These are phyloP conservation scores for Oplegnathus fasciatus DNA, from an alignment of 2,113 vertebrate species.

Conservation along the genomic window DNA sequence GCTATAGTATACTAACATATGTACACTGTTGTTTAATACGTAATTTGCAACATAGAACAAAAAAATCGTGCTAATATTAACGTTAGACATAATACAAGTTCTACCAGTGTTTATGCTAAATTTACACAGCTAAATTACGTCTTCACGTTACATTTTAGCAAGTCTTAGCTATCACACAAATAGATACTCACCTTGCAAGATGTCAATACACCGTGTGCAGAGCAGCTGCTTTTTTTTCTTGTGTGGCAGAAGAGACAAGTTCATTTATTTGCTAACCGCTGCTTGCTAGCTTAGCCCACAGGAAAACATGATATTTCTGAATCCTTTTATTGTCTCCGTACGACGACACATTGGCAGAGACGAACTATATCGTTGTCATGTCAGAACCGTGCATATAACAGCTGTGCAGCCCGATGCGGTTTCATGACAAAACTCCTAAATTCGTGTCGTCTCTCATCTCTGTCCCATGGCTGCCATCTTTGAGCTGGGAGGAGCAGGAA, in stretches of 20 bases:
- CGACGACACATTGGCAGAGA: constrained; percentile 27
- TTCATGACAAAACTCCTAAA: constrained; percentile 63
- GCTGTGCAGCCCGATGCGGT: neutral
- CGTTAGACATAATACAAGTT: neutral
- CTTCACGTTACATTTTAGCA: neutral
- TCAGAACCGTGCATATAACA: constrained; percentile 20
- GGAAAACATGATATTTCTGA: constrained; percentile 59
- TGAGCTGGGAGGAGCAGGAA: constrained; percentile 73
- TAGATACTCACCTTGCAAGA: constrained; percentile 50
- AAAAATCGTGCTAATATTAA: neutral
- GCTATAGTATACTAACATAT: neutral
- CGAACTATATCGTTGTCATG: constrained; percentile 3
- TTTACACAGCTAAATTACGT: neutral
- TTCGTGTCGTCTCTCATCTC: constrained; percentile 64
- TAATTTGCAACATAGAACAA: neutral
- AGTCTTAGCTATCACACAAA: neutral
- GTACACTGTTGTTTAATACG: neutral
- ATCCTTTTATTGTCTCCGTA: constrained; percentile 27
- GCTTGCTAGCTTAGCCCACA: constrained; percentile 77
- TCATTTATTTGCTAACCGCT: constrained; percentile 77
- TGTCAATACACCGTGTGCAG: constrained; percentile 35
- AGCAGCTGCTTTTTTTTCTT: constrained; percentile 60
- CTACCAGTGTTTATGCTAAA: neutral
- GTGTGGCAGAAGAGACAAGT: constrained; percentile 54
- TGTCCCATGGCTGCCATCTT: constrained; percentile 77